Percentiles rank a stretch among this genome's conserved stretches.
phyloP scores from a whole-genome alignment of 2,113 vertebrate species.

The Gobio gobio region DNA sequence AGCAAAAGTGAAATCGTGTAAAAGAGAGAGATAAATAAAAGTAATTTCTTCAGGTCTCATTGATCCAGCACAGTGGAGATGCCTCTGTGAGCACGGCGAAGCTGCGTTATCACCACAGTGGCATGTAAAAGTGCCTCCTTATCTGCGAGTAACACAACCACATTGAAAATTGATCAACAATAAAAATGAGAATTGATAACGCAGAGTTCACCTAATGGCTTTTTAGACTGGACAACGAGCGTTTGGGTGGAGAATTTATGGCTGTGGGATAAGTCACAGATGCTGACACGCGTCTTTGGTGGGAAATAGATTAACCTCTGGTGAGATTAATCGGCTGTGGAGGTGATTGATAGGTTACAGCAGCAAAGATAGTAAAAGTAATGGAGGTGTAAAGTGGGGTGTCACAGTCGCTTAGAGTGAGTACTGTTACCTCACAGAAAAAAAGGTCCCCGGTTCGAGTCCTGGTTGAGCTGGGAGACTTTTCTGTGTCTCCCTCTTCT shows the following conservation, averaged over 20 bases:
- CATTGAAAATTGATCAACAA: slow-evolving; percentile 16
- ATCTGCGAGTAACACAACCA: slow-evolving; percentile 40
- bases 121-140: slow-evolving; percentile 45
- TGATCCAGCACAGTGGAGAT: slow-evolving; percentile 15
- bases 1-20: not conserved
- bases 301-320: slow-evolving; percentile 39
- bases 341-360: slow-evolving; percentile 26
- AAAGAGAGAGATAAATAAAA: not conserved
- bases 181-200: slow-evolving; percentile 13
- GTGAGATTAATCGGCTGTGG: slow-evolving; percentile 22
- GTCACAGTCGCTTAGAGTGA: not conserved
- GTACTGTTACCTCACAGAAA: not conserved
- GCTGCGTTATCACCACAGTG: slow-evolving; percentile 9
- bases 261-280: slow-evolving; percentile 7
- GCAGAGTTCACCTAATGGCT: slow-evolving; percentile 8
- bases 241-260: slow-evolving; percentile 13
- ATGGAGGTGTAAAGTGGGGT: slow-evolving; percentile 4
- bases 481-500: not conserved
- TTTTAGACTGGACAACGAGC: slow-evolving; percentile 17
- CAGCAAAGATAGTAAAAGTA: not conserved
- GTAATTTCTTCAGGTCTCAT: slow-evolving; percentile 5
- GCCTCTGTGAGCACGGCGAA: slow-evolving; percentile 3
- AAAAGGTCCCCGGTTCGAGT: not conserved
- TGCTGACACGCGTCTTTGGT: slow-evolving; percentile 2
- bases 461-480: not conserved